Conservation (phyloP, 1,140 invertebrate genomes). For the Lordiphosa collinella region DNA sequence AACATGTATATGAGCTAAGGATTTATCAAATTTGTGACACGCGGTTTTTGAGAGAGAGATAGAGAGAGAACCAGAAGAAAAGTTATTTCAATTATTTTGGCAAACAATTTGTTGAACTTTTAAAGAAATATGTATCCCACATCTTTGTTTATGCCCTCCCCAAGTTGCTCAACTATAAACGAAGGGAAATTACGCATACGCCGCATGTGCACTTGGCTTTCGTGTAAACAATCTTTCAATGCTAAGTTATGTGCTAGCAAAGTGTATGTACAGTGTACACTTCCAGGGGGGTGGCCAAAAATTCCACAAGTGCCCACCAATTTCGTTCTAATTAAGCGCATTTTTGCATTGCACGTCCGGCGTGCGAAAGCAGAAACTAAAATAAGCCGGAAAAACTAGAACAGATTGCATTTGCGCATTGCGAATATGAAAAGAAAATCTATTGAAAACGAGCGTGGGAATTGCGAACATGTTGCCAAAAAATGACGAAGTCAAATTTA, state of each 20-base stretch:
- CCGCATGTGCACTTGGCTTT: slow-evolving; percentile 33
- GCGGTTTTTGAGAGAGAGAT: slow-evolving; percentile 25
- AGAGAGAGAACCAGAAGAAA: slow-evolving; percentile 35
- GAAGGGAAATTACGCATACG: slow-evolving; percentile 64
- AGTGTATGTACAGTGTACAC: too few species aligned
- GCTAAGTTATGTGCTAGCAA: slow-evolving; percentile 34
- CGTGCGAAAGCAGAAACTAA: slow-evolving; percentile 21
- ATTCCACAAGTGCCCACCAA: slow-evolving; percentile 46
- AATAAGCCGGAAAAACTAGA: slow-evolving; percentile 68
- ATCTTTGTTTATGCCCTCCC: slow-evolving; percentile 13
- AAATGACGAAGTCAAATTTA: slow-evolving; percentile 66
- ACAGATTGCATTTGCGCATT: slow-evolving; percentile 37
- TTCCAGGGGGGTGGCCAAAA: slow-evolving; percentile 24
- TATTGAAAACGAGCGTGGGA: slow-evolving; percentile 48
- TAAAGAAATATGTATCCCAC: background rate
- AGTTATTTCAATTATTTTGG: slow-evolving; percentile 72
- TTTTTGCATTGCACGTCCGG: slow-evolving; percentile 21
- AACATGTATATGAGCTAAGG: slow-evolving; percentile 43
- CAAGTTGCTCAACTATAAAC: slow-evolving; percentile 25
- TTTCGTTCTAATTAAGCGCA: slow-evolving; percentile 39
- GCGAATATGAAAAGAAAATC: slow-evolving; percentile 42
- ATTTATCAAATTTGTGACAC: slow-evolving; percentile 72
- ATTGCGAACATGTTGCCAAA: slow-evolving; percentile 58
- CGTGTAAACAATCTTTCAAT: slow-evolving; percentile 55
- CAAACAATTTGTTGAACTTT: slow-evolving; percentile 48